A percentile compares a stretch with the other conserved stretches of the same genome.
Evolutionary conservation across 2,888 invertebrate species (phyloP).

Genomic region (Cerastoderma edule): DNA sequence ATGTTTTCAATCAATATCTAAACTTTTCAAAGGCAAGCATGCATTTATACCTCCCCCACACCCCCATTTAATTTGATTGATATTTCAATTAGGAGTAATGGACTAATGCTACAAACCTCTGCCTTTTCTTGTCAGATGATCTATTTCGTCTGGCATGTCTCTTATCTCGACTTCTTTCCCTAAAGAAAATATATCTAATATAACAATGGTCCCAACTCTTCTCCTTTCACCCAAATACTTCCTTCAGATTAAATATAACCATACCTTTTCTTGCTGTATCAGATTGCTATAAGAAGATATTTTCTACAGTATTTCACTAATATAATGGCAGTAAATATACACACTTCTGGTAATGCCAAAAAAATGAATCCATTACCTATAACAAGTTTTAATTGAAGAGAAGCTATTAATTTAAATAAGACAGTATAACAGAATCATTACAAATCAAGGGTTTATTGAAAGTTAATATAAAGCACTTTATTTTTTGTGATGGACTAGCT

Average conservation of each 20-base stretch:
- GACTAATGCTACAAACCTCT: too few relatives aligned
- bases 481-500: not conserved
- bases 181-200: not conserved
- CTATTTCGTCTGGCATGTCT: conserved; percentile 7
- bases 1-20: too few relatives aligned
- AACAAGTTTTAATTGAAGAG: too few relatives aligned
- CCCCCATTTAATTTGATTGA: too few relatives aligned
- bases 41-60: too few relatives aligned
- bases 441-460: not conserved
- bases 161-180: conserved; percentile 15
- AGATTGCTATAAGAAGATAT: not conserved
- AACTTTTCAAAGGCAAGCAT: too few relatives aligned
- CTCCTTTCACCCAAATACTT: not conserved
- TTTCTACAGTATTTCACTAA: not conserved
- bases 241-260: not conserved
- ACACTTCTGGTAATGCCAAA: not conserved
- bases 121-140: conserved; percentile 12
- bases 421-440: too few relatives aligned
- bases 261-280: not conserved
- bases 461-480: too few relatives aligned
- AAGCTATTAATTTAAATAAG: too few relatives aligned
- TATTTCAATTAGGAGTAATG: too few relatives aligned
- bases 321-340: not conserved
- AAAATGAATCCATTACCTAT: not conserved
- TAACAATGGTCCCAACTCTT: not conserved